Base-by-base conservation (phyloP, 2,888 invertebrate species). In the Calameuta idolon region DNA sequence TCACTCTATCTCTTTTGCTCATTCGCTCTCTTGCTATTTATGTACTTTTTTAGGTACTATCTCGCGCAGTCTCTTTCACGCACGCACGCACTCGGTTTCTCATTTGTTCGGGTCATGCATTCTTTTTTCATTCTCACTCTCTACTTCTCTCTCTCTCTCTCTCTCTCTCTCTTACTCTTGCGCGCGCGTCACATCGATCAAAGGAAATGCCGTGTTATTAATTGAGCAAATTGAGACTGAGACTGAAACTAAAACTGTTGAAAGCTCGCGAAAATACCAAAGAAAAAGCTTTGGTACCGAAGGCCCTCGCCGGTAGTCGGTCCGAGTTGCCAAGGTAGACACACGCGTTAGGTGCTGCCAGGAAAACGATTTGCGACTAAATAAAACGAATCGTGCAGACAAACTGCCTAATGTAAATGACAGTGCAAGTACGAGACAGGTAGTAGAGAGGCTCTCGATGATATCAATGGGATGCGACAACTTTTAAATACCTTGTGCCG, bases 121-220 rank as follows among this genome's bases (percentile, higher is more conserved):
- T 55, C 55, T 55, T 15, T 15, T 37, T 12, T 35, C 33, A 15
- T 23, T 55, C 23, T 23, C 55, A 9, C 12, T 37, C 3, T 12
- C 37, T 11, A 12, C 12, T 12, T 37, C 4, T 33, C 33, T 33
- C 3, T 33, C 33, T 40, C 40, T 23, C 55, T 55, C 23, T 40
- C 15, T 40, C 40, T 23, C 55, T 9, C 55, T 55, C 15, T 0
- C 9, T 23, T 23, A 9, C 55, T 23, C 23, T 55, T 55, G 55
- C 55, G 23, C 55, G 78, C 78, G 40, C 77, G 79, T 74, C 78
- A 73, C 78, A 80, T 75, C 75, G 69, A 75, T 76, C 75, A 77
- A 75, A 77, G 80, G 79, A 80, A 77, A 79, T 80, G 80, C 78
- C 80, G 79, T 80, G 80, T 75, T 34, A 74, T 33, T 34, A 23